Conservation (phyloP, 53 echinoderm and acorn worm species). For the Holothuria leucospilota region DNA sequence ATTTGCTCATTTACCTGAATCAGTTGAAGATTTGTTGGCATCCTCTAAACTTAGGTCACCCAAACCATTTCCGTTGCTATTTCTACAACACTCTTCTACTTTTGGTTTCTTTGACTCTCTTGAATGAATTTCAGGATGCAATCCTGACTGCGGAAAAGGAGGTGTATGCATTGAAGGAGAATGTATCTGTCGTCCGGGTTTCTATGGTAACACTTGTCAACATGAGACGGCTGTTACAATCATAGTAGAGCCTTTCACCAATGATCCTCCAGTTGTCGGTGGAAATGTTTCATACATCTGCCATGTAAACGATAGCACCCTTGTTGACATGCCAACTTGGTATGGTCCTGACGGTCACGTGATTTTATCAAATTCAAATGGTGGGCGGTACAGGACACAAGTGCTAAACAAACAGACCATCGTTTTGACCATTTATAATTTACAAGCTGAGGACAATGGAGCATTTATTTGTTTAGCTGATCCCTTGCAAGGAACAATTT, state of each 20-base stretch:
- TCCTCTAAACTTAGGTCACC: too few relatives aligned
- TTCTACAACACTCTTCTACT: background rate
- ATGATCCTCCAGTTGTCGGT: slow-evolving; percentile 66
- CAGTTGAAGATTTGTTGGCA: too few relatives aligned
- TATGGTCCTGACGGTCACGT: slow-evolving; percentile 50
- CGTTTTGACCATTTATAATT: slow-evolving; percentile 68
- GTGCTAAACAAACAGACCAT: slow-evolving; percentile 19
- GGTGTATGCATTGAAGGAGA: slow-evolving; percentile 79
- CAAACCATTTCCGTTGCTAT: too few relatives aligned
- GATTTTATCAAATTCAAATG: slow-evolving; percentile 18
- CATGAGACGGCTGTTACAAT: slow-evolving; percentile 40
- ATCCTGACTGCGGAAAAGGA: slow-evolving; percentile 75
- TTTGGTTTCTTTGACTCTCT: background rate
- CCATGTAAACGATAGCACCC: slow-evolving; percentile 68
- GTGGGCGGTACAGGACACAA: background rate
- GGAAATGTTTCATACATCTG: slow-evolving; percentile 71
- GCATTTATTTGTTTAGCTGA: slow-evolving; percentile 79
- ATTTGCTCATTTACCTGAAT: too few relatives aligned
- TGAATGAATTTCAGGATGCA: slow-evolving; percentile 53
- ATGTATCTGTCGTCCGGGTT: slow-evolving; percentile 76
- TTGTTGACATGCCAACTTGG: slow-evolving; percentile 72
- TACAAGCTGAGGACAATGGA: slow-evolving; percentile 74
- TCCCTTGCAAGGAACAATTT: slow-evolving; percentile 67
- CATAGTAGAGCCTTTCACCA: slow-evolving; percentile 51
- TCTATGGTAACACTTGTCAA: slow-evolving; percentile 66